Base-by-base conservation (phyloP, 35 echinoderm and acorn worm species). In the Acanthaster planci region DNA sequence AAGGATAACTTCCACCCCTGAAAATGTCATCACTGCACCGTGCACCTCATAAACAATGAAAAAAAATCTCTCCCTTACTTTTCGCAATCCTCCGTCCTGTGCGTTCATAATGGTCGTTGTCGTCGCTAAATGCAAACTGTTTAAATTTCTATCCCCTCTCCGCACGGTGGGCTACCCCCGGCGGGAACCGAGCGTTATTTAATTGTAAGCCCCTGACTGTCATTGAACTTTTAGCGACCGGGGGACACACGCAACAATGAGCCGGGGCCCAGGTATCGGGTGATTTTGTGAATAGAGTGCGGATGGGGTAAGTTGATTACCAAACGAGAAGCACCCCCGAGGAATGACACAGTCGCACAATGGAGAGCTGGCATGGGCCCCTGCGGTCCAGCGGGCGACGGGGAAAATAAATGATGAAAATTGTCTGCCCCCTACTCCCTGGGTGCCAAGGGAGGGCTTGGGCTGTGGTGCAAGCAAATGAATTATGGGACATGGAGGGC, bases 241-340 rank as follows among this genome's bases (percentile, higher is more conserved):
- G 29, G 34, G 64, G 64, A 72, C 29, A 72, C 64, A 72, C 64
- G 64, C 64, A 72, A 72, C 64, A 72, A 72, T 72, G 64, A 72
- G 34, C 18, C 10, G 64, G 64, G 64, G 29, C 64, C 57, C 15
- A 35, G 29, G 64, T 72, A 72, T 72, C 64, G 64, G 64, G 64
- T 72, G 64, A 72, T 26, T n/a, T 72, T 29, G 26, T 72, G 64
- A 72, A 72, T 72, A 72, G 64, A 72, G 64, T 72, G 26, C 23
- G 64, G 64, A 72, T 29, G 64, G 64, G 18, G 64, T 72, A 72
- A 72, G 64, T 72, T 72, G 64, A 72, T 72, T 72, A 72, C 18
- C 26, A 26, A 8, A 72, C 2, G 23, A 72, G 64, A 72, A 14
- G 64, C 34, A 34, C 64, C 64, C 64, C 29, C 23, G 64, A 72